Evolutionary conservation across 2,113 vertebrate species (phyloP), one percentile per base, ranked within the genome.

Genomic region (Pomatorhinus ruficollis): DNA sequence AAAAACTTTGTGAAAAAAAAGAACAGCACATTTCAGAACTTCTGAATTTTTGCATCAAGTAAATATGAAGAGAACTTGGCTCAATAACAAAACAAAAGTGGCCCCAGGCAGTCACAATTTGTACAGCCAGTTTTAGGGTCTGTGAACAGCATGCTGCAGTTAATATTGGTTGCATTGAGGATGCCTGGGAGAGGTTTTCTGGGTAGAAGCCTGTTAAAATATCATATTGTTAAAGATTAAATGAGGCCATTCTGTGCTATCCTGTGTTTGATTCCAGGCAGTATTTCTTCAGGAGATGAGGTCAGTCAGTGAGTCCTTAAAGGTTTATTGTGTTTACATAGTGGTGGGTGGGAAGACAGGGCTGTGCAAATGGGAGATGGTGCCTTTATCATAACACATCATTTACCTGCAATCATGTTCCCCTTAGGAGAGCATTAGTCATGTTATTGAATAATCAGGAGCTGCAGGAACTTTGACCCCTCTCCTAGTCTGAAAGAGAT

Each of bases 391-490:
- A 3, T 28, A 63, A 77, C 42, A 28, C n/a, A 23, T 74, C 11
- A 17, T 84, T 84, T 78, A 61, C 81, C 72, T 87, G 24, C 59
- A 71, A 90, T 88, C 28, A 52, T 59, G 19, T 13, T 86, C 49
- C 39, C 35, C 80, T 83, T 76, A 92, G 88, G 80, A 84, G 65
- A 78, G 72, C 72, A 78, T 90, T 90, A 84, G 56, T 90, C 72
- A 84, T 78, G 88, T 84, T 84, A 84, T 64, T 90, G 80, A 78
- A 90, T 84, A 90, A 31, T 80, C 28, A 56, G 49, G 59, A 92
- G 42, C 64, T 87, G 23, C 12, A 54, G 47, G 40, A 95, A 83
- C 83, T 90, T 87, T 81, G 69, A 80, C 39, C 23, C 10, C 14
- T 86, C 63, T 77, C 42, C 59, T 83, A 5, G 50, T 50, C 39